phyloP scores from a whole-genome alignment of 2,797 vertebrate species.

The Characodon lateralis region DNA sequence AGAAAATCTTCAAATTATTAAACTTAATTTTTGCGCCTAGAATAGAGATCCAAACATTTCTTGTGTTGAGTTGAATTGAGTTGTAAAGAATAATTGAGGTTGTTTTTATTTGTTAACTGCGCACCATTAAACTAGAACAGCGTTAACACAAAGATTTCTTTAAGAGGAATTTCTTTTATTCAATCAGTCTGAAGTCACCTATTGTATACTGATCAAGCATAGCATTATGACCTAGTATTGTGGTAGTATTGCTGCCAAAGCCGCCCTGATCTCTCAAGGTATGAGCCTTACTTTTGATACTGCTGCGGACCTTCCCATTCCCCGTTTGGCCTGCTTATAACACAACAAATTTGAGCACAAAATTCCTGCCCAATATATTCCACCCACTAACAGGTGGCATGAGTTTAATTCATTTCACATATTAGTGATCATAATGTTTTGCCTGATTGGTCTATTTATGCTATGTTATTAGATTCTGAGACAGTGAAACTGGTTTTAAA shows the following conservation, averaged over 20 bases:
- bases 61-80: not conserved
- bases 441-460: not conserved
- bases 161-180: not conserved
- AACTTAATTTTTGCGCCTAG: not conserved
- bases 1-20: not conserved
- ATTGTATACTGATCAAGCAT: not conserved
- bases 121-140: not conserved
- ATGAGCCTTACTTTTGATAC: not conserved
- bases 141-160: not conserved
- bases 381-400: not conserved
- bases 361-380: not conserved
- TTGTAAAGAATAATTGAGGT: not conserved
- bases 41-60: not conserved
- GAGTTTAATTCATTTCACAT: not conserved
- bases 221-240: not conserved
- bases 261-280: not conserved
- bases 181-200: not conserved
- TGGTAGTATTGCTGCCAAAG: not conserved
- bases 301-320: not conserved
- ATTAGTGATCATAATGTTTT: not conserved
- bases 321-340: not conserved
- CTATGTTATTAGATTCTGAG: not conserved
- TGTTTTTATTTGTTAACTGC: not conserved
- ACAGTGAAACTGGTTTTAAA: not conserved
- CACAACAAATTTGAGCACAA: not conserved